phyloP scores from a whole-genome alignment of 2,888 invertebrate species.

The Scaptomyza tumidula region DNA sequence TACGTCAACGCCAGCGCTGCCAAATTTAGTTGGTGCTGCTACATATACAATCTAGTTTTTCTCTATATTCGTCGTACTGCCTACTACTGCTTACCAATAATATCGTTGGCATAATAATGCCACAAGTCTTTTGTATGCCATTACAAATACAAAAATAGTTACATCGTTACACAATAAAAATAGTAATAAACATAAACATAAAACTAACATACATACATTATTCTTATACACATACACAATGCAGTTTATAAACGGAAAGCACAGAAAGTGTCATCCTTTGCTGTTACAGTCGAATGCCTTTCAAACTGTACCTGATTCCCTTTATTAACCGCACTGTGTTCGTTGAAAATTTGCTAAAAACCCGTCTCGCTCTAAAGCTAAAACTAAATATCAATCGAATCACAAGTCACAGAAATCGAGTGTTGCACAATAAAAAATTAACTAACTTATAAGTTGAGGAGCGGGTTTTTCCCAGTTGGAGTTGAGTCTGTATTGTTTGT shows the following conservation, averaged over 20 bases:
- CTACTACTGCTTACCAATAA: constrained; percentile 42
- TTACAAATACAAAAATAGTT: constrained; percentile 62
- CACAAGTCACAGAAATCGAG: constrained; percentile 64
- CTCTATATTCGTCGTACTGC: constrained; percentile 17
- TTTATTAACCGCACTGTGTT: constrained; percentile 2
- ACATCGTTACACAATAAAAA: constrained; percentile 21
- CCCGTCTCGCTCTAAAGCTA: constrained; percentile 53
- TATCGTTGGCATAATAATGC: constrained; percentile 58
- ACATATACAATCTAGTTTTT: constrained; percentile 46
- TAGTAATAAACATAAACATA: constrained; percentile 29
- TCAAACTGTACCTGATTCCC: background rate
- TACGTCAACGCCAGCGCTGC: constrained; percentile 78
- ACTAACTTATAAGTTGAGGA: constrained; percentile 13
- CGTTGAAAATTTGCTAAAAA: constrained; percentile 72
- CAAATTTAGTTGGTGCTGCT: constrained; percentile 64
- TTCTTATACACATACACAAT: constrained; percentile 33
- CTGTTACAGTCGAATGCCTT: background rate
- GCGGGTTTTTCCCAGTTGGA: constrained; percentile 19
- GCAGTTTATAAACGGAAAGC: constrained; percentile 13
- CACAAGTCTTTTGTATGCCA: constrained; percentile 75
- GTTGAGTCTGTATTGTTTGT: constrained; percentile 8
- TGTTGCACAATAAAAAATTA: constrained; percentile 8
- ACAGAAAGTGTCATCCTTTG: background rate
- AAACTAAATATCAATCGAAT: constrained; percentile 61
- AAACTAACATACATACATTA: constrained; percentile 52